Base-by-base conservation (phyloP, 2,888 invertebrate species). In the Melolontha melolontha region DNA sequence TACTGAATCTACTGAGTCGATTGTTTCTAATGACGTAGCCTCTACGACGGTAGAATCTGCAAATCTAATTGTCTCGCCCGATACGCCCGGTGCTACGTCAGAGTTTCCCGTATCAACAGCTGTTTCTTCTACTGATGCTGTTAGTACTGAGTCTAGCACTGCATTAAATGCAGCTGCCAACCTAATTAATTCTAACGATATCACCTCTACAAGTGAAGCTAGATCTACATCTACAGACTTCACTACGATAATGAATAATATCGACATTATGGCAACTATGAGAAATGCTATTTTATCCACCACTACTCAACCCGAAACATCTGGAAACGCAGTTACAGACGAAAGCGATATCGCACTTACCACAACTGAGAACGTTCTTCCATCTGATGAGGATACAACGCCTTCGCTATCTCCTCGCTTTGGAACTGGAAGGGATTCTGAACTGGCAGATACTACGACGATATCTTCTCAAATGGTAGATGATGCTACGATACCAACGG, bases 401-500 rank as follows among this genome's bases (percentile, higher is more conserved):
- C 54, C 39, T 40, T 17, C 17, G 16, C 7, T 29, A 16, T 27
- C 51, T 34, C 12, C 34, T 8, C 34, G 12, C 7, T 12, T 51
- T 34, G 51, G 34, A 52, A 7, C 7, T 8, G 29, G n/a, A 52
- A 34, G 12, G 2, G 22, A 17, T 10, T 12, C 14, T 34, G 51
- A 14, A 52, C 5, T 29, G 1, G 5, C 16, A 47, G 47, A 6
- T 47, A 10, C 4, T 7, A 47, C 10, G 7, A 10, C 16, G 47
- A 47, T 17, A 16, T 47, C 34, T 52, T n/a, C 62, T 47, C 12
- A 47, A 49, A 44, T 44, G 22, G 5, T 11, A 12, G 63, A 63
- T 1, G 55, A 34, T 22, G 42, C 50, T 14, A 42, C 57, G 7
- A 51, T 17, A 8, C 40, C 55, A 4, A 86, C 85, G 73, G 86